Conservation (phyloP, 2,888 invertebrate species). For the Drosophila anomalipes region DNA sequence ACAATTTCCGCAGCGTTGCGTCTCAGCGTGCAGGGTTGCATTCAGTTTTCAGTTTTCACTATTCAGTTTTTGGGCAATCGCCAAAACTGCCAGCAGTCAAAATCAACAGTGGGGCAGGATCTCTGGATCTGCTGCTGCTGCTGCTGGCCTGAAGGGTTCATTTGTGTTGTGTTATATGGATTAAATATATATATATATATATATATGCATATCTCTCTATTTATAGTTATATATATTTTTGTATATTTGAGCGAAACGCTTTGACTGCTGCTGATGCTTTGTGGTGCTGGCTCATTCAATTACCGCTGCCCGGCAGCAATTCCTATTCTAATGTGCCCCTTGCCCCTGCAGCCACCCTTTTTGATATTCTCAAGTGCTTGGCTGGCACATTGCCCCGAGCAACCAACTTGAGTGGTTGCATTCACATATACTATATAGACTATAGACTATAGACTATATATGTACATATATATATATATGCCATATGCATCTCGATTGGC, state of each 20-base stretch:
- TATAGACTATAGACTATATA: background rate
- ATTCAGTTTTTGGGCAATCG: constrained; percentile 46
- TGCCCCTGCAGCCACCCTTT: constrained; percentile 4
- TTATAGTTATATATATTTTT: constrained; percentile 23
- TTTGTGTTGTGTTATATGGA: constrained; percentile 50
- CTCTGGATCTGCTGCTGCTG: constrained; percentile 24
- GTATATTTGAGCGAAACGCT: constrained; percentile 49
- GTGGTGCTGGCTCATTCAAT: constrained; percentile 70
- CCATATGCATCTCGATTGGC: constrained; percentile 27
- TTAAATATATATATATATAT: constrained; percentile 7
- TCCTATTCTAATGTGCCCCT: constrained; percentile 54
- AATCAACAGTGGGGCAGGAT: constrained; percentile 40
- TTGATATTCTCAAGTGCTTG: constrained; percentile 71
- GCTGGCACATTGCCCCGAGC: constrained; percentile 69
- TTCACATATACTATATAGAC: constrained; percentile 5
- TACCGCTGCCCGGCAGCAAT: constrained; percentile 71
- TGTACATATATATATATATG: constrained; percentile 11
- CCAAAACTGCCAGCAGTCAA: constrained; percentile 66
- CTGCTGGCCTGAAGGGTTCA: constrained; percentile 68
- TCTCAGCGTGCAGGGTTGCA: constrained; percentile 7
- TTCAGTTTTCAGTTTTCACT: background rate
- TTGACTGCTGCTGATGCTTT: constrained; percentile 47
- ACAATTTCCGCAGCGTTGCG: constrained; percentile 64
- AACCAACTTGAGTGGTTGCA: constrained; percentile 43
- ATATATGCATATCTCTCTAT: background rate